phyloP scores from a whole-genome alignment of 2,113 vertebrate species.

The Puffinus mauretanicus region DNA sequence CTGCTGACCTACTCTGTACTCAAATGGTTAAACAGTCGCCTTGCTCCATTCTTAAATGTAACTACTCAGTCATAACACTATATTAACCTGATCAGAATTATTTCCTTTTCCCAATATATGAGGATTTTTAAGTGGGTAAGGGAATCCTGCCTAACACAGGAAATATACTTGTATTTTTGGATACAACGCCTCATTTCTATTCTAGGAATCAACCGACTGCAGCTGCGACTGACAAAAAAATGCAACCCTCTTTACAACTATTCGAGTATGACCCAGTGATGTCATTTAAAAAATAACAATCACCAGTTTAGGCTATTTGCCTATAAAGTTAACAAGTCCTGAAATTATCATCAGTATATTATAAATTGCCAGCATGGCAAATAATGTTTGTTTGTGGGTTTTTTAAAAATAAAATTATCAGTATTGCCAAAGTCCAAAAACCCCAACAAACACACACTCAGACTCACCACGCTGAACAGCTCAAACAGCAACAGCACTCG shows the following conservation, averaged over 20 bases:
- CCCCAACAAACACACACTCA: neutral
- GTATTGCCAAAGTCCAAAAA: neutral
- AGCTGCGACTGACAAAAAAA: neutral
- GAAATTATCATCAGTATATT: neutral
- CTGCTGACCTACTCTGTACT: neutral
- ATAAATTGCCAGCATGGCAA: neutral
- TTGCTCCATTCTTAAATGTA: neutral
- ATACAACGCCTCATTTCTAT: neutral
- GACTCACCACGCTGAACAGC: neutral
- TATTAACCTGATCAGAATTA: neutral
- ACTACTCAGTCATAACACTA: neutral
- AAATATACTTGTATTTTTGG: constrained; percentile 7
- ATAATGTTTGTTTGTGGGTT: neutral
- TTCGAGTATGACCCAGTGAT: neutral
- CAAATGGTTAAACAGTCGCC: neutral
- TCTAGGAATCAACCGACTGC: neutral
- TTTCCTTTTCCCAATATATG: neutral
- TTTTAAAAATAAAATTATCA: neutral
- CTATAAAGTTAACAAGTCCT: neutral
- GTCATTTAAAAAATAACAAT: neutral
- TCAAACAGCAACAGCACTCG: neutral
- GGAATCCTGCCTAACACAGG: constrained; percentile 39
- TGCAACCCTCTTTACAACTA: neutral
- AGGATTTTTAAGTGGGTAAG: neutral
- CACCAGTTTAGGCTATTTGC: neutral